A percentile compares a stretch with the other conserved stretches of the same genome.
These are phyloP conservation scores for Parapristionchus giblindavisi DNA, from an alignment of 2,888 invertebrate species.

Conservation along the genomic window DNA sequence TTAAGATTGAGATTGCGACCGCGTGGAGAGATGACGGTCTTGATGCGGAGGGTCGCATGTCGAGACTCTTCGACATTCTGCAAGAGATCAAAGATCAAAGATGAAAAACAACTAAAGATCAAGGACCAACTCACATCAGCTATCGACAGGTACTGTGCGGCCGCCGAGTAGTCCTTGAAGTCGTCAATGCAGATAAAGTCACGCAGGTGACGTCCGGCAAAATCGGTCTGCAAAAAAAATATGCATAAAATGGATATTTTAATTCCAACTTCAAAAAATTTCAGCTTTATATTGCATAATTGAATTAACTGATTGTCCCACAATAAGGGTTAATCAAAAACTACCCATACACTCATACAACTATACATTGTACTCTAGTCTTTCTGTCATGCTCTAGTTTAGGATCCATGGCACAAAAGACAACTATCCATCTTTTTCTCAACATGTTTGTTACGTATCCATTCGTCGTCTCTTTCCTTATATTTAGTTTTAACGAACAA, in stretches of 20 bases:
- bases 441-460: not conserved
- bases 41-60: conserved; percentile 80
- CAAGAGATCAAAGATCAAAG: not conserved
- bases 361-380: no score
- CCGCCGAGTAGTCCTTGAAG: conserved; percentile 82
- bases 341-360: no score
- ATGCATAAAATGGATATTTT: no score
- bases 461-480: not conserved
- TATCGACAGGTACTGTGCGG: conserved; percentile 11
- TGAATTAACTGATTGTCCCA: no score
- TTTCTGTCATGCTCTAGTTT: not conserved
- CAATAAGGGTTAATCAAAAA: no score
- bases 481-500: no score
- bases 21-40: conserved; percentile 91
- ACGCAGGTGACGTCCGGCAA: conserved; percentile 91
- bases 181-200: conserved; percentile 95
- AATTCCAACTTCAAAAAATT: no score
- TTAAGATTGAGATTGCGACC: conserved; percentile 92
- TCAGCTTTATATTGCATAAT: no score
- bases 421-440: not conserved
- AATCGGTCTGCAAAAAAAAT: conserved; percentile 83
- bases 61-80: conserved; percentile 27
- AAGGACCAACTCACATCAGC: not conserved
- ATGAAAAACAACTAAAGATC: not conserved
- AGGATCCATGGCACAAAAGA: no score